Base-by-base conservation (phyloP, 2,888 invertebrate genomes). In the Chymomyza amoena region DNA sequence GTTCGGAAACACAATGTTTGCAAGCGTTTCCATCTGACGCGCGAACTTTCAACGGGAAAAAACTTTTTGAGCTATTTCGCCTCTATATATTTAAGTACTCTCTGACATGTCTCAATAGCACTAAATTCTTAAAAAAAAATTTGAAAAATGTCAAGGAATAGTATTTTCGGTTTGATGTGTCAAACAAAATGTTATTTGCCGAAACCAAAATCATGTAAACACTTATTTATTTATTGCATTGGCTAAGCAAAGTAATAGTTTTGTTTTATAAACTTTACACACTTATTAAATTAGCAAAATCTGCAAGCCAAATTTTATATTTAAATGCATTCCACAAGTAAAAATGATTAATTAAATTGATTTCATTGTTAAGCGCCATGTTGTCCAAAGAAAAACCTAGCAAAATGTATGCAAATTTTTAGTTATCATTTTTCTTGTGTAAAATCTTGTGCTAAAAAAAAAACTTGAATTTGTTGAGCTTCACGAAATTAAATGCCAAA, bases 401-500 rank as follows among this genome's bases (percentile, higher is more conserved):
- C 62, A 74, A 69, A 84, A 79, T 45, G 13, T 45, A 45, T 45
- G 39, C 39, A 45, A 82, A 45, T 20, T 61, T 15, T 18, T 18
- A 28, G 28, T 20, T 66, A 70, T 67, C 65, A 66, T 71, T 77
- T 80, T 59, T 73, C 75, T 87, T 86, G 81, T 86, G 84, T 67
- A 70, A 76, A 72, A 72, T 70, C 64, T 72, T 75, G 77, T 79
- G 78, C 68, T 73, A 61, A 61, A 64, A 54, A 61, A 67, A 57
- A 54, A 69, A n/a, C n/a, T 39, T 18, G 68, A 75, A 87, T 76
- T 77, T 72, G 78, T 86, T 84, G 78, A 86, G 81, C 86, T 86
- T 83, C 81, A 59, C 79, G 81, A 85, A 88, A 86, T 85, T 77
- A 76, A 68, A 84, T 86, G 80, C 87, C 88, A 85, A 85, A 85